phyloP scores from a whole-genome alignment of 2,888 invertebrate species.

The Nemoura dubitans region DNA sequence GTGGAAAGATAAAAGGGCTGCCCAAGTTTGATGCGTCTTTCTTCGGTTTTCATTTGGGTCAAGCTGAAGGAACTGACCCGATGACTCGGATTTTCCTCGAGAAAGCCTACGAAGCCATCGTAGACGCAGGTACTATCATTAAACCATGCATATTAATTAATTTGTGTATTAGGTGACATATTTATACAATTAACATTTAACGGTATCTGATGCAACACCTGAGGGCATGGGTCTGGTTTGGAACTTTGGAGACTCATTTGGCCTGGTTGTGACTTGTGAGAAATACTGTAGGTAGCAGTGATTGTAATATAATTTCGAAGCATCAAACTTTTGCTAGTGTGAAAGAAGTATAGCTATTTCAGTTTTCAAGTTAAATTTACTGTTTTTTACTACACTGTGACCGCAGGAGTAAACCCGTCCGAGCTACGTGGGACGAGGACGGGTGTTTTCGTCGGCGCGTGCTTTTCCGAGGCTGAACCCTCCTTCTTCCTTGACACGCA shows the following conservation, averaged over 20 bases:
- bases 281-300: no score
- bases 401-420: constrained; percentile 72
- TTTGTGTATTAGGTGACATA: no score
- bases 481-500: constrained; percentile 55
- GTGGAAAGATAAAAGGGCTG: constrained; percentile 76
- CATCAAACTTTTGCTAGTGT: not conserved
- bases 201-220: no score
- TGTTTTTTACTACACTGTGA: no score
- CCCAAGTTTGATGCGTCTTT: constrained; percentile 80
- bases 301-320: not conserved
- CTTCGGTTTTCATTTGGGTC: constrained; percentile 79
- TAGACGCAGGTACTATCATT: constrained; percentile 69
- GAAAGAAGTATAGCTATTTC: not conserved
- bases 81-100: constrained; percentile 81
- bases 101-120: constrained; percentile 78
- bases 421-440: constrained; percentile 76
- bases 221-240: no score
- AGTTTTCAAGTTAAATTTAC: no score
- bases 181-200: no score
- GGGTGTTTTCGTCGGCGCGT: constrained; percentile 82
- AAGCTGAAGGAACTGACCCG: constrained; percentile 80
- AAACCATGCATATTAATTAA: no score
- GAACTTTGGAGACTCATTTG: no score
- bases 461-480: constrained; percentile 79
- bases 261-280: no score